A percentile compares a stretch with the other conserved stretches of the same genome.
phyloP scores from a whole-genome alignment of 2,113 vertebrate genomes.

The Eptesicus fuscus region DNA sequence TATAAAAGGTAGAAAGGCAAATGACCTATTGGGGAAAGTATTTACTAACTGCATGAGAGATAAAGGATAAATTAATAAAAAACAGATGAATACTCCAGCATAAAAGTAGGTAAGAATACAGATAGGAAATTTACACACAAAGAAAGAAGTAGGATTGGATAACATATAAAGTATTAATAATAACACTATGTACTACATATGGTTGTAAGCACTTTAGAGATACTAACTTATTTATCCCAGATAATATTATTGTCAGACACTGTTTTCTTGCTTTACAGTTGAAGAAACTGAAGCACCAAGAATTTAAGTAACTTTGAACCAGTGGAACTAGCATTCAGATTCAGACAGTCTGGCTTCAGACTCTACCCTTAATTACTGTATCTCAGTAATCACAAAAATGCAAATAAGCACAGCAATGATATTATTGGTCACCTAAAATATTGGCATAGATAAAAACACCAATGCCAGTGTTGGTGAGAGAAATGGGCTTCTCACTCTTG shows the following conservation, averaged over 20 bases:
- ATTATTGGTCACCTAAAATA: not conserved
- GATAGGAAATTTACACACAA: not conserved
- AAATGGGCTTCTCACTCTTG: not conserved
- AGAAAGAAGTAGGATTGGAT: not conserved
- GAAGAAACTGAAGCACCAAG: not conserved
- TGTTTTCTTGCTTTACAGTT: not conserved
- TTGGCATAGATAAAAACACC: not conserved
- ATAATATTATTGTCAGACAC: not conserved
- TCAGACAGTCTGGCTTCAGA: not conserved
- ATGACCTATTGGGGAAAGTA: not conserved
- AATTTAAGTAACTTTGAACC: constrained; percentile 9
- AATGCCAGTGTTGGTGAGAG: not conserved
- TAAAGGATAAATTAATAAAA: not conserved
- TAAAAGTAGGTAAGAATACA: constrained; percentile 4
- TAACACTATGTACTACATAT: not conserved
- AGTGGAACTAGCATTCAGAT: not conserved
- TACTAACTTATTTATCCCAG: not conserved
- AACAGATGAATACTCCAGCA: not conserved
- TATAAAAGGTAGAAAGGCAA: not conserved
- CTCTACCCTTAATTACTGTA: not conserved
- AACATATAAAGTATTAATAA: not conserved
- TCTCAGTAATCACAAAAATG: not conserved
- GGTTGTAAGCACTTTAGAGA: not conserved
- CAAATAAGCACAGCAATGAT: not conserved
- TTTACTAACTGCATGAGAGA: not conserved